Conservation (phyloP, 2,113 vertebrate species). For the Orcinus orca region DNA sequence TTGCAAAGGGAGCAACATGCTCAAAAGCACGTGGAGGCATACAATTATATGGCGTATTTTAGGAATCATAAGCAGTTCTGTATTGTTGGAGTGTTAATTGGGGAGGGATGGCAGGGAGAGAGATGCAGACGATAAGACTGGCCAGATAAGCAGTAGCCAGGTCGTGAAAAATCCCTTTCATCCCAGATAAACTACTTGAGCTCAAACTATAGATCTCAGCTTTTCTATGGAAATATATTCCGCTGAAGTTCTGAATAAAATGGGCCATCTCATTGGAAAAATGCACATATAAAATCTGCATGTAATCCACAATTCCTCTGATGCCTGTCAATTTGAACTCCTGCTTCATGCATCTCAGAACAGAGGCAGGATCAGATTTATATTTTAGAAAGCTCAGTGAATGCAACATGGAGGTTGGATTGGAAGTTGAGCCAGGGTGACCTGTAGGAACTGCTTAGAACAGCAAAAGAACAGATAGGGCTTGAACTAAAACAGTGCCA, state of each 20-base stretch:
- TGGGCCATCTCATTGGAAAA: neutral
- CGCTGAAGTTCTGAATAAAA: neutral
- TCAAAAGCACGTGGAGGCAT: neutral
- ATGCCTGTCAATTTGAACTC: neutral
- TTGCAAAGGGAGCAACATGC: neutral
- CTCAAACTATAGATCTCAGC: neutral
- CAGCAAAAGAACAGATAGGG: neutral
- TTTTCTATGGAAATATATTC: conserved; percentile 8
- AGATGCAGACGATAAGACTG: neutral
- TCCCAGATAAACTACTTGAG: neutral
- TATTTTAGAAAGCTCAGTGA: neutral
- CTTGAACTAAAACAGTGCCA: neutral
- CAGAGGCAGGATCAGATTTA: neutral
- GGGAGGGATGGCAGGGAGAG: neutral
- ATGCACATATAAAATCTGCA: neutral
- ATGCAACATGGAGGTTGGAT: neutral
- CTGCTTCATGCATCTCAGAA: neutral
- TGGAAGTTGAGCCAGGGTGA: neutral
- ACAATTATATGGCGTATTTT: neutral
- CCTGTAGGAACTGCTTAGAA: conserved; percentile 14
- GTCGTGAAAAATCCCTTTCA: neutral
- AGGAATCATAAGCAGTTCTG: neutral
- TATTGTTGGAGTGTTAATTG: neutral
- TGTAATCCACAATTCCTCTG: neutral
- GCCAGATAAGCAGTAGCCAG: neutral